Evolutionary conservation across 1,140 invertebrate genomes (phyloP).

Genomic region (Oppia nitens): DNA sequence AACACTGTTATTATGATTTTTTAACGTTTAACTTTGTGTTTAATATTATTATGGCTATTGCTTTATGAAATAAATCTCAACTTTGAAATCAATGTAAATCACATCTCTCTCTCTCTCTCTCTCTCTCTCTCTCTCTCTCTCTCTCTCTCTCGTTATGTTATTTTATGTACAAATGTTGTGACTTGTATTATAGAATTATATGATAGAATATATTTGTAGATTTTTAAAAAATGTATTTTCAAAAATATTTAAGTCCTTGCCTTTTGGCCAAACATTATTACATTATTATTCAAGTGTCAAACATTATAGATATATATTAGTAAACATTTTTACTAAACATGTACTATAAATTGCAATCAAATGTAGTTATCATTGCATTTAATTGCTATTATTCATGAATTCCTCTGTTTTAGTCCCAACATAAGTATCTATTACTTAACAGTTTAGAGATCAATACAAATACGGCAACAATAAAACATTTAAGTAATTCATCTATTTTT

Average conservation of each 20-base stretch:
- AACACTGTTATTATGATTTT: neutral
- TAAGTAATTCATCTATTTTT: neutral
- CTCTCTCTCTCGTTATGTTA: too few species aligned
- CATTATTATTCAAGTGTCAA: too few species aligned
- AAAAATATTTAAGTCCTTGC: neutral
- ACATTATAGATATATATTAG: too few species aligned
- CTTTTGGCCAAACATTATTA: neutral
- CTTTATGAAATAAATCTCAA: neutral
- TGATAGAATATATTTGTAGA: neutral
- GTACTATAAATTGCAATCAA: too few species aligned
- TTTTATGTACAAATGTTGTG: too few species aligned
- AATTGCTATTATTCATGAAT: neutral
- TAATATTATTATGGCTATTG: neutral
- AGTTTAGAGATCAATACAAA: neutral
- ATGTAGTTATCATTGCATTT: neutral
- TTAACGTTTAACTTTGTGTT: neutral
- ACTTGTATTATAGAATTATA: too few species aligned
- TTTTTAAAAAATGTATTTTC: neutral
- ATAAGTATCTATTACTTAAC: too few species aligned
- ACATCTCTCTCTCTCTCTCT: too few species aligned
- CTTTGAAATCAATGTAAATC: neutral
- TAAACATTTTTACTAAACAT: too few species aligned
- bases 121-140: too few species aligned
- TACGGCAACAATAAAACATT: too few species aligned
- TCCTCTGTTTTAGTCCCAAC: neutral